Evolutionary conservation across 1,140 invertebrate species (phyloP), one percentile per base, ranked within the genome.

Genomic region (Leptinotarsa undecemlineata): DNA sequence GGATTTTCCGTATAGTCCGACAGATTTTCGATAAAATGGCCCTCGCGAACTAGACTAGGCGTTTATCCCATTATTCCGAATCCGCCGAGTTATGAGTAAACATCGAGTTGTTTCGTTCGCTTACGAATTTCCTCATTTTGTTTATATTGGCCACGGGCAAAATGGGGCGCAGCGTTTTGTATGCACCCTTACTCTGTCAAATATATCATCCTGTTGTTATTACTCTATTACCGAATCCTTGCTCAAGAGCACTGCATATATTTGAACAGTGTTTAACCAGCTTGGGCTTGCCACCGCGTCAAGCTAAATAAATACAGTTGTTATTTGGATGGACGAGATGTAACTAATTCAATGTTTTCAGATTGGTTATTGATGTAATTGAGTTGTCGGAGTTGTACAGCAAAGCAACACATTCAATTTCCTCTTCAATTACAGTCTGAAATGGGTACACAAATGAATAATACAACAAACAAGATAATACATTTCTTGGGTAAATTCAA

Each of bases 151-250:
- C 68, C 48, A 48, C 42, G 5, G 20, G 68, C 42, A 69, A 48
- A 21, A 57, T 57, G 19, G 48, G 68, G 68, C 42, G 48, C 23
- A 69, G n/a, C 42, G 47, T 69, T 21, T 69, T 69, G 48, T 69
- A 69, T 69, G 68, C 68, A 69, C 68, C 68, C 68, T 69, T 69
- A 51, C 21, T 69, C 48, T 23, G 21, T 21, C 48, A 14, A 69
- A 48, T 69, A 51, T 69, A 69, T 69, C 68, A 69, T 69, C 68
- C 47, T 47, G 48, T 69, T 51, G 48, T 69, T 69, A 69, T 69
- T 69, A 69, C 68, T 69, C 42, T 47, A 69, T 69, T 69, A 69
- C 68, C 11, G 48, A 48, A 51, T 69, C 42, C 68, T 48, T 51
- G 48, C 23, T 69, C 68, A 48, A 69, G 68, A 48, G 68, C 48